Conservation (phyloP, 2,888 invertebrate species). For the Lepidochrysops patricia region DNA sequence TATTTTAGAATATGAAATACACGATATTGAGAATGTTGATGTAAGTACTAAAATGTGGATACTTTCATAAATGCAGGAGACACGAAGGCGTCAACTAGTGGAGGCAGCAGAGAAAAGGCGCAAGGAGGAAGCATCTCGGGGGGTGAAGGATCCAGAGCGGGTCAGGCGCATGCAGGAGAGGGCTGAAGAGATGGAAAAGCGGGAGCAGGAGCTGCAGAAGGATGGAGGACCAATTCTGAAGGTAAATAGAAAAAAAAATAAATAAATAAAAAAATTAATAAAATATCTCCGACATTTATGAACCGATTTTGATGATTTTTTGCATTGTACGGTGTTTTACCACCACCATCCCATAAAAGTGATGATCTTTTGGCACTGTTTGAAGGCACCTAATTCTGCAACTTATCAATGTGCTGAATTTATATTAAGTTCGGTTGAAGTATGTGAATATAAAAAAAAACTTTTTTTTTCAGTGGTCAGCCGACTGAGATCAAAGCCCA, state of each 20-base stretch:
- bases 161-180: constrained; percentile 75
- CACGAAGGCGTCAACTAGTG: constrained; percentile 76
- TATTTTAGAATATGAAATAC: too few relatives aligned
- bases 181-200: constrained; percentile 71
- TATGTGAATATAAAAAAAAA: background rate
- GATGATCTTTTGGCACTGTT: too few relatives aligned
- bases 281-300: too few relatives aligned
- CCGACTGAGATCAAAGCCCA: constrained; percentile 47
- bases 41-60: background rate
- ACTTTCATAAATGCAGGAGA: constrained; percentile 61
- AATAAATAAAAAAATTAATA: background rate
- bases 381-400: too few relatives aligned
- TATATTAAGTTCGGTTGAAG: too few relatives aligned
- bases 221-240: constrained; percentile 54
- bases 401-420: too few relatives aligned
- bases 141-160: constrained; percentile 77
- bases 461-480: constrained; percentile 46
- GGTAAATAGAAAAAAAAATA: constrained; percentile 30
- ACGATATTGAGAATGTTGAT: background rate
- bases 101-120: constrained; percentile 81
- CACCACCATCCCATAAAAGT: too few relatives aligned
- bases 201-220: constrained; percentile 65
- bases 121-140: constrained; percentile 74
- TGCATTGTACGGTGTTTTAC: too few relatives aligned
- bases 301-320: too few relatives aligned